Conservation (phyloP, 2,888 invertebrate species). For the Clivina fossor region DNA sequence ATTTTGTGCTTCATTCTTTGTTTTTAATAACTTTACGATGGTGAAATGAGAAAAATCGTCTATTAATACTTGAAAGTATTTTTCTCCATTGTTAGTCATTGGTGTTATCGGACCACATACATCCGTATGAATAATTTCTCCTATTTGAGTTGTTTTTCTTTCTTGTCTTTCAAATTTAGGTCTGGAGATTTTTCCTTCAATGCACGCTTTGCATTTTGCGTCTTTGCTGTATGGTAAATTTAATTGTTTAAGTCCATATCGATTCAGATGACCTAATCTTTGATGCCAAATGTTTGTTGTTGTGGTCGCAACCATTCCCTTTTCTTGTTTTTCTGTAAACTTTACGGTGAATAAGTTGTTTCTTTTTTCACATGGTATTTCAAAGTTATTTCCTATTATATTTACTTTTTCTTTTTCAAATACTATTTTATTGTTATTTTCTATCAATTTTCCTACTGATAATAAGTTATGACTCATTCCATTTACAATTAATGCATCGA, state of each 20-base stretch:
- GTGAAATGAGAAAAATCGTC: slow-evolving; percentile 33
- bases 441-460: background rate
- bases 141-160: slow-evolving; percentile 10
- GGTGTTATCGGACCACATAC: slow-evolving; percentile 28
- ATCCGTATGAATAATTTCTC: slow-evolving; percentile 30
- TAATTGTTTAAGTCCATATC: too few relatives aligned
- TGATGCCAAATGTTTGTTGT: slow-evolving; percentile 1
- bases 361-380: background rate
- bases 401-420: slow-evolving; percentile 4
- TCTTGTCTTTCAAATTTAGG: slow-evolving; percentile 10
- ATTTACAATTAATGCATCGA: too few relatives aligned
- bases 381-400: slow-evolving; percentile 1
- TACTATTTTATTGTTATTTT: slow-evolving; percentile 5
- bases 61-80: slow-evolving; percentile 10
- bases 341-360: background rate
- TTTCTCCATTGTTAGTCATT: slow-evolving; percentile 4
- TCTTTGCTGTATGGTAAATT: slow-evolving; percentile 5
- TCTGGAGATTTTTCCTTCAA: slow-evolving; percentile 23
- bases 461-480: slow-evolving; percentile 2
- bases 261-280: too few relatives aligned
- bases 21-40: slow-evolving; percentile 25
- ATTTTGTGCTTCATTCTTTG: slow-evolving; percentile 29
- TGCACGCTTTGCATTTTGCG: slow-evolving; percentile 19
- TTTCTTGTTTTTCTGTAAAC: background rate
- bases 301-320: background rate